Evolutionary conservation across 1,140 invertebrate species (phyloP).

Genomic region (Ctenoplectra terminalis): DNA sequence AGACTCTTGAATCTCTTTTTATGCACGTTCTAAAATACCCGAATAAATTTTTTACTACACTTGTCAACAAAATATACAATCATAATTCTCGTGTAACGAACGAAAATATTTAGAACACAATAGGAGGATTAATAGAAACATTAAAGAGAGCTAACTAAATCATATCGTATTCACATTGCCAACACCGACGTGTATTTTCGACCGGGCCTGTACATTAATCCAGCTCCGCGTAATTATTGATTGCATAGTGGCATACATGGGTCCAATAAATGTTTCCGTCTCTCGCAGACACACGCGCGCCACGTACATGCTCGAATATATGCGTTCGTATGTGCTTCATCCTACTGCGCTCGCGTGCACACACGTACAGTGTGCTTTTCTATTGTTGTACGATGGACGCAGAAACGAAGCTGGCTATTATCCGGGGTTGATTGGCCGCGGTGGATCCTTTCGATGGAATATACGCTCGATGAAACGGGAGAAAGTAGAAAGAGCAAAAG

Average conservation of each 20-base stretch:
- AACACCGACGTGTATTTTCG: constrained; percentile 45
- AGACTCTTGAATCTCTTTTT: no score
- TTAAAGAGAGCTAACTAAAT: not conserved
- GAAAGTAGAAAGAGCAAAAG: not conserved
- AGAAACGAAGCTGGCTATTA: constrained; percentile 49
- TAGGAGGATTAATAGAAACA: not conserved
- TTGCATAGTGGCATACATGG: constrained; percentile 62
- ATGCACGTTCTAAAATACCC: no score
- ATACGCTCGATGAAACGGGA: not conserved
- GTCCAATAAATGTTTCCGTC: constrained; percentile 64
- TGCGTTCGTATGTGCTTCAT: not conserved
- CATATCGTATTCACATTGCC: constrained; percentile 10
- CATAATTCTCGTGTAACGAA: no score
- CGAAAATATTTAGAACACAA: no score
- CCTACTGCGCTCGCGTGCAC: not conserved
- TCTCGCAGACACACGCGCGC: constrained; percentile 24
- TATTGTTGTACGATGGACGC: constrained; percentile 40
- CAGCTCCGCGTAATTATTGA: constrained; percentile 68
- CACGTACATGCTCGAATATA: not conserved
- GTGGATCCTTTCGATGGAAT: constrained; percentile 30
- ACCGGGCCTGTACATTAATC: constrained; percentile 63
- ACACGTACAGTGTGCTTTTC: constrained; percentile 15
- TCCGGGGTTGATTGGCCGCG: constrained; percentile 51
- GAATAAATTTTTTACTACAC: no score
- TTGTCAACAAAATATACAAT: no score